phyloP scores from a whole-genome alignment of 1,140 invertebrate species.

The Diachasma alloeum region DNA sequence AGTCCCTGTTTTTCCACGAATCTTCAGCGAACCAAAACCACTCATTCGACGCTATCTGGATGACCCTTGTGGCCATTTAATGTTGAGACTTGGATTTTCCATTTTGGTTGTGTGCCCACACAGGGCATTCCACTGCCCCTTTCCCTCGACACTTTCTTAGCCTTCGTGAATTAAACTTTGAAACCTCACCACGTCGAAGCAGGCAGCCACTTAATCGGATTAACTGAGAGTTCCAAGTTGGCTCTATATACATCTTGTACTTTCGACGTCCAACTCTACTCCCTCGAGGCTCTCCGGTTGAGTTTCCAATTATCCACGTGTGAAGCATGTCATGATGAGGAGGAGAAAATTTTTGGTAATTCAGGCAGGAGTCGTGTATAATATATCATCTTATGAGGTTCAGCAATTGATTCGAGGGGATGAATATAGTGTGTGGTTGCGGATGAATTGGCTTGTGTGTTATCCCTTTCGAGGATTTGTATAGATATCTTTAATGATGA shows the following conservation, averaged over 20 bases:
- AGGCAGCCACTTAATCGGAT: conserved; percentile 24
- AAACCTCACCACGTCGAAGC: conserved; percentile 1
- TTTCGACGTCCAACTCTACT: background rate
- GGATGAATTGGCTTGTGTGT: no score
- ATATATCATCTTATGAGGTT: background rate
- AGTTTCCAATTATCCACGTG: background rate
- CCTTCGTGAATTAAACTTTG: conserved; percentile 17
- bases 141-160: background rate
- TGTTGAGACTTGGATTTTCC: background rate
- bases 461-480: no score
- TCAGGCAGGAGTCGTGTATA: background rate
- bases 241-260: conserved; percentile 1
- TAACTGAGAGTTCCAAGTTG: conserved; percentile 8
- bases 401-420: background rate
- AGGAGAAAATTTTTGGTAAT: background rate
- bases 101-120: background rate
- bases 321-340: background rate
- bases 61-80: background rate
- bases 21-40: background rate
- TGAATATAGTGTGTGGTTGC: background rate
- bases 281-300: background rate
- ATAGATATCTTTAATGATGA: no score
- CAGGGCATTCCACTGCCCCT: background rate
- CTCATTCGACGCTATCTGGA: background rate
- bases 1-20: background rate